phyloP scores from a whole-genome alignment of 1,140 invertebrate genomes.

The Geopemphigus sp. region DNA sequence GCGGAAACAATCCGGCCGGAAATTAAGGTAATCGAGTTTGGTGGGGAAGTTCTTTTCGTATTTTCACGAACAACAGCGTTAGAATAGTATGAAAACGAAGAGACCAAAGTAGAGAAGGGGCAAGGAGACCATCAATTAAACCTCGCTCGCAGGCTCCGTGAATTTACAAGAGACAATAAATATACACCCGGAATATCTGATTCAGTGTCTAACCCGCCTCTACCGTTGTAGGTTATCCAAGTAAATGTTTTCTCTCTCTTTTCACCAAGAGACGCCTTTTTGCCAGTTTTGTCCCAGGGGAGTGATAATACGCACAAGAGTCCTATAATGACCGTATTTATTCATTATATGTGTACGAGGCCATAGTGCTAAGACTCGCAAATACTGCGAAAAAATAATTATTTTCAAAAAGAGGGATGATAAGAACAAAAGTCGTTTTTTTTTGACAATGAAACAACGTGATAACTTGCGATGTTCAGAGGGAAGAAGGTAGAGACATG shows the following conservation, averaged over 20 bases:
- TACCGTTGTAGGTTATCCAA: not conserved
- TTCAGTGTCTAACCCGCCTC: slow-evolving; percentile 18
- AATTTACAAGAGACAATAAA: slow-evolving; percentile 48
- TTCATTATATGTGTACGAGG: slow-evolving; percentile 21
- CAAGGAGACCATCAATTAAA: slow-evolving; percentile 45
- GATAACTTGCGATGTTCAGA: not conserved
- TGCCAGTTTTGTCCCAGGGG: slow-evolving; percentile 8
- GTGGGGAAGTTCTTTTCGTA: slow-evolving; percentile 30
- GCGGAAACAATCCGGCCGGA: slow-evolving; percentile 42
- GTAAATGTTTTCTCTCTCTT: slow-evolving; percentile 16
- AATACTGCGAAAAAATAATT: not conserved
- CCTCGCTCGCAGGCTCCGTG: slow-evolving; percentile 12
- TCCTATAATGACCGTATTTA: slow-evolving; percentile 30
- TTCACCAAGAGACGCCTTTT: slow-evolving; percentile 20
- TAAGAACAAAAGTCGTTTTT: slow-evolving; percentile 17
- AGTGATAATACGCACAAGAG: slow-evolving; percentile 28
- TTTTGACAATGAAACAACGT: not conserved
- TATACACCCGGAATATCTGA: slow-evolving; percentile 43
- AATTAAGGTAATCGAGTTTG: slow-evolving; percentile 49
- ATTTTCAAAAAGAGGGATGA: not conserved
- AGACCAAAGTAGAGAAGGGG: not conserved
- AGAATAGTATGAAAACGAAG: not conserved
- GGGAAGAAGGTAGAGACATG: not conserved
- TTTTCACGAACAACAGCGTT: slow-evolving; percentile 26
- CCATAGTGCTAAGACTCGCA: not conserved